A percentile compares a stretch with the other conserved stretches of the same genome.
Evolutionary conservation across 2,797 vertebrate species (phyloP).

Genomic region (Anas capensis): DNA sequence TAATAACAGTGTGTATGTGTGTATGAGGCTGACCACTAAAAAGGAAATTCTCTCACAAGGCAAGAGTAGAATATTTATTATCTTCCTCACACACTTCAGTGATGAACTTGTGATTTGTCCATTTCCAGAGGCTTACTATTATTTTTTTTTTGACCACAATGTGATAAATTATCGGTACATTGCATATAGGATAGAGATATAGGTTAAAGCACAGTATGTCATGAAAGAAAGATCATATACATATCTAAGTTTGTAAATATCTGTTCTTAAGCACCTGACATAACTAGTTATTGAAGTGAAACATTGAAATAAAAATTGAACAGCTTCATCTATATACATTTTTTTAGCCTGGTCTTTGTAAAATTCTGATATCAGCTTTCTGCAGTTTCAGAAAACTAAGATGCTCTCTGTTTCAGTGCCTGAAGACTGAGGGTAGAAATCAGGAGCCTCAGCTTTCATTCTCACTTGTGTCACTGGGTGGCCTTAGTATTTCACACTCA

Average conservation of each 20-base stretch:
- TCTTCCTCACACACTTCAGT: background rate
- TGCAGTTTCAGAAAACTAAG: background rate
- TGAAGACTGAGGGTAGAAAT: background rate
- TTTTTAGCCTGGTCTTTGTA: background rate
- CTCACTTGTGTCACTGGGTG: background rate
- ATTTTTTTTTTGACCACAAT: background rate
- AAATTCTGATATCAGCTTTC: background rate
- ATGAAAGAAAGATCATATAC: background rate
- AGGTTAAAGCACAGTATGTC: background rate
- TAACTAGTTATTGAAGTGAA: background rate
- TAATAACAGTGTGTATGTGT: background rate
- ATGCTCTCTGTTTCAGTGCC: background rate
- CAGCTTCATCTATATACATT: rapidly evolving
- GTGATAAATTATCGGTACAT: background rate
- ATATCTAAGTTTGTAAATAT: background rate
- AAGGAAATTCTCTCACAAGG: background rate
- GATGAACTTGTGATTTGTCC: background rate
- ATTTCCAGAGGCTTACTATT: background rate
- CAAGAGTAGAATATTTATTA: background rate
- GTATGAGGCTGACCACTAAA: background rate
- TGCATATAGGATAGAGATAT: background rate
- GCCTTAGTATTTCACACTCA: background rate
- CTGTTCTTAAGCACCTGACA: background rate
- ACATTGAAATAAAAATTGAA: background rate
- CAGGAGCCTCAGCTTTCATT: background rate